Evolutionary conservation across 2,797 vertebrate genomes (phyloP), one percentile per base, ranked within the genome.

Genomic region (Semaprochilodus insignis): DNA sequence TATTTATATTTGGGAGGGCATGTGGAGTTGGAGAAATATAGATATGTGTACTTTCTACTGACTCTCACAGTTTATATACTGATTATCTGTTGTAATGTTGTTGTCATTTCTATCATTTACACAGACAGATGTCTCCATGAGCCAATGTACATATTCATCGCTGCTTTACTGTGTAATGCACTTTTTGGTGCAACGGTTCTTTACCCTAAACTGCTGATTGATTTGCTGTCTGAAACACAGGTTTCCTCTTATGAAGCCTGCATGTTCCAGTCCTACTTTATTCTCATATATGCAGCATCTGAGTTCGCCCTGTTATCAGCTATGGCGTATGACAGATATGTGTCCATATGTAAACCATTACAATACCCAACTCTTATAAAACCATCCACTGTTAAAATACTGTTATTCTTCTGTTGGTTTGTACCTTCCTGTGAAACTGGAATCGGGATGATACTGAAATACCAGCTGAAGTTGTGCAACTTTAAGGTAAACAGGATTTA

Each of bases 41-140:
- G 59, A 60, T 60, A 69, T 83, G 15, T 84, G 65, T 79, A 79
- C 77, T 71, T 84, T 75, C 55, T 66, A 52, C 48, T 81, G 11
- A 66, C 4, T 48, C 23, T 76, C 1, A 4, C 2, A 5, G 27
- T 76, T 6, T 76, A 63, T 25, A 10, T 63, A 8, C 10, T 51
- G n/a, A 63, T 63, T 13, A 48, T 76, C 40, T 62, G 44, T 2
- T 51, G 23, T 51, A 76, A 76, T 63, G 5, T 14, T 19, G 11
- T 51, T 48, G 74, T 76, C 1, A 62, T 74, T 23, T 60, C 8
- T 13, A 6, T 60, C 8, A 60, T 60, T 10, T 60, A 2, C 11
- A n/a, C 8, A 60, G 23, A 60, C 23, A 60, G 10, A 13, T n/a
- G n/a, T 23, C 59, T 60, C 7, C 59, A 60, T 25, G 59, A 60